Conservation (phyloP, 2,113 vertebrate genomes). For the Centropus bengalensis region DNA sequence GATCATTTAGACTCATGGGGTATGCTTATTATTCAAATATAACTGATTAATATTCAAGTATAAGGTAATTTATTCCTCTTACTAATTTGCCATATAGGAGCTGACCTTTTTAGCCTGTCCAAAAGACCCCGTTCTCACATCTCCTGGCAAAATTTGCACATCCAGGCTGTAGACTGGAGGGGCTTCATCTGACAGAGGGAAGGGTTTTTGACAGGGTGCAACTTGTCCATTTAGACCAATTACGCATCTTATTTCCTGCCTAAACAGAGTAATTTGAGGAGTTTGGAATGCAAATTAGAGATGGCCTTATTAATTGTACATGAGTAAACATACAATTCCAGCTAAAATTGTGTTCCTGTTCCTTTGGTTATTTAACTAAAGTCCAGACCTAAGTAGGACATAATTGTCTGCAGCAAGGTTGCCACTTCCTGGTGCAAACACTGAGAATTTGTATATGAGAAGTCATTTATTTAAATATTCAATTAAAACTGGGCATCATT, state of each 20-base stretch:
- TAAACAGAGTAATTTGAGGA: background rate
- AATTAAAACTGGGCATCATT: background rate
- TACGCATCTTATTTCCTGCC: background rate
- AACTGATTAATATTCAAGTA: conserved; percentile 45
- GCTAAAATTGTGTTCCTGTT: background rate
- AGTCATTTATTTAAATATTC: background rate
- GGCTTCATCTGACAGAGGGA: background rate
- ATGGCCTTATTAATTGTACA: background rate
- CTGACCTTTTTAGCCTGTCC: background rate
- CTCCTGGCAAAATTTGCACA: background rate
- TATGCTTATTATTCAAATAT: conserved; percentile 22
- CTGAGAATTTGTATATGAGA: background rate
- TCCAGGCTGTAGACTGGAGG: accelerated
- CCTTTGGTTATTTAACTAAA: background rate
- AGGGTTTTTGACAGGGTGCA: background rate
- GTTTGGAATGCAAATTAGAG: background rate
- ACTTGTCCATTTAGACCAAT: background rate
- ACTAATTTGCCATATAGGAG: background rate
- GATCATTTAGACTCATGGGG: conserved; percentile 25
- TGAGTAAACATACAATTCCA: background rate
- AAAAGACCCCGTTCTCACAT: background rate
- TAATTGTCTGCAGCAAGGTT: background rate
- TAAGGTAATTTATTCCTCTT: background rate
- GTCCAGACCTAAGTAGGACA: background rate
- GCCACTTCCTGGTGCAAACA: background rate